Conservation (phyloP, 2,797 vertebrate species). For the Mallotus villosus region DNA sequence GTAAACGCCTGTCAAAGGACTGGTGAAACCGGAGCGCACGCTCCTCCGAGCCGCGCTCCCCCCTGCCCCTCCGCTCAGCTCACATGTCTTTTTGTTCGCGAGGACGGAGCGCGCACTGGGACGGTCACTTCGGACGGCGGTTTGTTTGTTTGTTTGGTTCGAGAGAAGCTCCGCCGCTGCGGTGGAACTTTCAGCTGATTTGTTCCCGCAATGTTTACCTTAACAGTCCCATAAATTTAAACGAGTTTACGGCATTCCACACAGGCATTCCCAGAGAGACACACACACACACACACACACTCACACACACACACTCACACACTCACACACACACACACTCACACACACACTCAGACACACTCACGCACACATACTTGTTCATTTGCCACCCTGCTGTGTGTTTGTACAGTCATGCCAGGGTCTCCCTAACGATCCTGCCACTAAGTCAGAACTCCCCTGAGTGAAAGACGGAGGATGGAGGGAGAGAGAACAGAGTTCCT, state of each 20-base stretch:
- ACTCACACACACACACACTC: too few relatives aligned
- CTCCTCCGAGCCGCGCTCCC: constrained; percentile 54
- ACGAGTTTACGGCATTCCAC: constrained; percentile 22
- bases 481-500: background rate
- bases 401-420: constrained; percentile 32
- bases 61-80: constrained; percentile 57
- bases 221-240: constrained; percentile 27
- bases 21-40: constrained; percentile 65
- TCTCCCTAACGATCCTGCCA: constrained; percentile 27
- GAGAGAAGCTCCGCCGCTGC: background rate
- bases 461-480: constrained; percentile 1
- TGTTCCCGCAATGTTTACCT: constrained; percentile 41
- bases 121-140: constrained; percentile 41
- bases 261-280: constrained; percentile 6
- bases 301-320: too few relatives aligned
- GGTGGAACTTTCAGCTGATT: background rate
- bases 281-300: background rate
- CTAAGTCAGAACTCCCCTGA: constrained; percentile 10
- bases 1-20: constrained; percentile 56
- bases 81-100: constrained; percentile 67
- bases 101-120: constrained; percentile 33
- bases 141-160: constrained; percentile 10
- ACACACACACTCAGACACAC: too few relatives aligned
- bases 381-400: constrained; percentile 12
- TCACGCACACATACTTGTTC: background rate